A percentile compares a stretch with the other conserved stretches of the same genome.
phyloP scores from a whole-genome alignment of 2,888 invertebrate species.

The Chymomyza fuscimana region DNA sequence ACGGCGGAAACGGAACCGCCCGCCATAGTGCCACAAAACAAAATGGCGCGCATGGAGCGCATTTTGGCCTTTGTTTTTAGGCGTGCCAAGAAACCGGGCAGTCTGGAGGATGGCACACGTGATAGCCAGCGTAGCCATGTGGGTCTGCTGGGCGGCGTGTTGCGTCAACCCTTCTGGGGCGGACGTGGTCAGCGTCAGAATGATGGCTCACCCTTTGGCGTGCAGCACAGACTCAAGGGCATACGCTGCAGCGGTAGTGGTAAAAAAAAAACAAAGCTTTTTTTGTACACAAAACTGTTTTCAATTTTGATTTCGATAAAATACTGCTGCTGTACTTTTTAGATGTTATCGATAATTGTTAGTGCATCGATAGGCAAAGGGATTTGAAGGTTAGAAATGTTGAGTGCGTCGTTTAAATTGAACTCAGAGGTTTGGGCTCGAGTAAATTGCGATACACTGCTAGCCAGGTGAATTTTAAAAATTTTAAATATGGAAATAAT shows the following conservation, averaged over 20 bases:
- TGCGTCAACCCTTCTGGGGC: conserved; percentile 70
- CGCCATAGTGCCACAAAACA: conserved; percentile 24
- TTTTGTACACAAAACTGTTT: neutral
- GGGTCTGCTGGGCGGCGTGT: conserved; percentile 67
- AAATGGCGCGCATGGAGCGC: conserved; percentile 50
- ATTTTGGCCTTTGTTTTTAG: conserved; percentile 67
- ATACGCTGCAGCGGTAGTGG: conserved; percentile 79
- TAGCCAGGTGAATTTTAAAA: no score
- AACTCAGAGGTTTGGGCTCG: no score
- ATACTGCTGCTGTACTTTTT: no score
- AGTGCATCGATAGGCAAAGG: no score
- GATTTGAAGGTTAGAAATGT: no score
- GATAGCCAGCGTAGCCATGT: conserved; percentile 78
- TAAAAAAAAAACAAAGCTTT: conserved; percentile 48
- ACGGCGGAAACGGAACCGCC: neutral
- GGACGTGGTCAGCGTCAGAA: conserved; percentile 39
- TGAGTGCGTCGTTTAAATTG: no score
- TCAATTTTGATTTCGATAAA: neutral
- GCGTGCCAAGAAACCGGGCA: conserved; percentile 45
- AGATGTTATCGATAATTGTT: no score
- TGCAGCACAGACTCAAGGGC: conserved; percentile 77
- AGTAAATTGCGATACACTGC: no score
- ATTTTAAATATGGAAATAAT: no score
- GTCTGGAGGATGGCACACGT: conserved; percentile 59
- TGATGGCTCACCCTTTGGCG: conserved; percentile 56